Conservation (phyloP, 2,888 invertebrate genomes). For the Meganola albula region DNA sequence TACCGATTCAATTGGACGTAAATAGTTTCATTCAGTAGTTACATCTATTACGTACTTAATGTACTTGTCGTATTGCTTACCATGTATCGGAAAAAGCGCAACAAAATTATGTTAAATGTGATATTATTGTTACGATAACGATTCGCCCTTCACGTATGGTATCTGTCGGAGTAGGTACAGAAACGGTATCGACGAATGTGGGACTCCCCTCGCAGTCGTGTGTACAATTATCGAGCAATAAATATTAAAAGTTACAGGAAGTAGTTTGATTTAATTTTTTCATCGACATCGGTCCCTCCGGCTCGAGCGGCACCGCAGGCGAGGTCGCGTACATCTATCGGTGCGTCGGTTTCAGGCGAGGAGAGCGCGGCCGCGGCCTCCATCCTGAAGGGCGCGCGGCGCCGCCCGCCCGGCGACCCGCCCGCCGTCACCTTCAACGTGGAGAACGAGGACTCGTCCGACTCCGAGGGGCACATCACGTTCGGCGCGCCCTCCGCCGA, state of each 20-base stretch:
- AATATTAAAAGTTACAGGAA: slow-evolving; percentile 43
- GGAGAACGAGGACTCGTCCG: slow-evolving; percentile 63
- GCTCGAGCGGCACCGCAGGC: not conserved
- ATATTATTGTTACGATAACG: too few species aligned
- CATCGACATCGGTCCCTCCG: not conserved
- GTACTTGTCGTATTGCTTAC: too few species aligned
- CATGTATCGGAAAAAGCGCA: too few species aligned
- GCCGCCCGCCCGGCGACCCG: slow-evolving; percentile 40
- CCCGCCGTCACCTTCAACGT: slow-evolving; percentile 72
- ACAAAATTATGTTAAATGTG: too few species aligned
- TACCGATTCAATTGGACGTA: too few species aligned
- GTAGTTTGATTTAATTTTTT: slow-evolving; percentile 52
- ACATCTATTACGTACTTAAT: too few species aligned
- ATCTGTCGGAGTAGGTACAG: too few species aligned
- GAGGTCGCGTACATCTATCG: too few species aligned
- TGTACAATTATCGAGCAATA: slow-evolving; percentile 36
- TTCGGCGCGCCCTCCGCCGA: slow-evolving; percentile 66
- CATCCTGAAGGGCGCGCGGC: slow-evolving; percentile 45
- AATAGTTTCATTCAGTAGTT: too few species aligned
- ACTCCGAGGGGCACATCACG: slow-evolving; percentile 65
- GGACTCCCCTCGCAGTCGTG: too few species aligned
- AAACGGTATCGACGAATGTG: too few species aligned
- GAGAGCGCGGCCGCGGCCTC: slow-evolving; percentile 52
- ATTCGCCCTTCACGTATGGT: too few species aligned
- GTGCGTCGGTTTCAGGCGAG: slow-evolving; percentile 59